A percentile compares a stretch with the other conserved stretches of the same genome.
These are phyloP conservation scores for Parnassius orleans DNA, from an alignment of 2,888 invertebrate genomes.

Conservation along the genomic window DNA sequence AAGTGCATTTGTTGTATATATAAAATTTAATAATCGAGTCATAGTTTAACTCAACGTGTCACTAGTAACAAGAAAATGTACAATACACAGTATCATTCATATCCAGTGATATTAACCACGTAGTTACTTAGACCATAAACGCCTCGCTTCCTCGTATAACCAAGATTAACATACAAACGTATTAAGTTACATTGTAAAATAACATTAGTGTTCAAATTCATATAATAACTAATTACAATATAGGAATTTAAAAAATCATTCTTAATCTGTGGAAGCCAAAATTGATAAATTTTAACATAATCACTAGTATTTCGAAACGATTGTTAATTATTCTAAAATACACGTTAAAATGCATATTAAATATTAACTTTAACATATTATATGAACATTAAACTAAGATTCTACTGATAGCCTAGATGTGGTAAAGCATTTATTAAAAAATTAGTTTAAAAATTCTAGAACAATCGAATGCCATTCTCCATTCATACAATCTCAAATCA, in stretches of 20 bases:
- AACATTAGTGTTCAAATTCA: slow-evolving; percentile 37
- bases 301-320: slow-evolving; percentile 26
- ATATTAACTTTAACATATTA: slow-evolving; percentile 54
- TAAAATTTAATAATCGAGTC: slow-evolving; percentile 74
- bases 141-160: slow-evolving; percentile 7
- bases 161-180: slow-evolving; percentile 21
- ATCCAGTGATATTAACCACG: slow-evolving; percentile 35
- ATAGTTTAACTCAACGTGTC: slow-evolving; percentile 60
- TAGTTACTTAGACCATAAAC: slow-evolving; percentile 26
- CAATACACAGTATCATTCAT: slow-evolving; percentile 39
- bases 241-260: slow-evolving; percentile 27
- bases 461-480: slow-evolving; percentile 20
- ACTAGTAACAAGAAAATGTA: slow-evolving; percentile 74
- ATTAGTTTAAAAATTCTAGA: slow-evolving; percentile 23
- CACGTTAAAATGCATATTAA: slow-evolving; percentile 50
- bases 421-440: slow-evolving; percentile 57
- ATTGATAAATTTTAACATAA: slow-evolving; percentile 22
- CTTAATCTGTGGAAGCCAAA: slow-evolving; percentile 53
- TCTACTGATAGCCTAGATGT: slow-evolving; percentile 52
- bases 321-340: slow-evolving; percentile 47
- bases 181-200: slow-evolving; percentile 32
- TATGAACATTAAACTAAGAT: slow-evolving; percentile 44
- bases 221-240: slow-evolving; percentile 19
- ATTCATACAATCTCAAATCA: slow-evolving; percentile 12
- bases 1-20: slow-evolving; percentile 49